These are phyloP conservation scores for Pomacea maculata DNA, from an alignment of 1,140 invertebrate genomes.

Conservation along the genomic window DNA sequence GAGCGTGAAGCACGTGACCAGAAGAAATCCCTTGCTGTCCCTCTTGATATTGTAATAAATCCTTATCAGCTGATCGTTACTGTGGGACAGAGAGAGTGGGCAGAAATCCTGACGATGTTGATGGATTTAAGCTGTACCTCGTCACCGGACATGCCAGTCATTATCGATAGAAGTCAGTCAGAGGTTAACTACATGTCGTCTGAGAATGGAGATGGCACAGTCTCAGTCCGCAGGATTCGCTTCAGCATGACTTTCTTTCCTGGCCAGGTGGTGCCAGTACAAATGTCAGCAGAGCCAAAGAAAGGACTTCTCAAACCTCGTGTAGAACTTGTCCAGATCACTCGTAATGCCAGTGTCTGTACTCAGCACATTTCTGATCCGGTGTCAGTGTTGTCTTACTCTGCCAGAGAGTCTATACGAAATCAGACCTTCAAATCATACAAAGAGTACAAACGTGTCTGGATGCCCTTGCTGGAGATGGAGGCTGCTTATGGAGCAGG, in stretches of 20 bases:
- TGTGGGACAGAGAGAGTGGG: constrained; percentile 5
- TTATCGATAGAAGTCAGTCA: not conserved
- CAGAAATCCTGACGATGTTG: constrained; percentile 5
- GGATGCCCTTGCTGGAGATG: constrained; percentile 49
- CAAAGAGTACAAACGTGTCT: constrained; percentile 40
- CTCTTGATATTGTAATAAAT: constrained; percentile 3
- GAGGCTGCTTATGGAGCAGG: constrained; percentile 46
- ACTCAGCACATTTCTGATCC: constrained; percentile 45
- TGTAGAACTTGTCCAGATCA: constrained; percentile 48
- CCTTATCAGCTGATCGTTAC: constrained; percentile 20
- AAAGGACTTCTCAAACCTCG: constrained; percentile 42
- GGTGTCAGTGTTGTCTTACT: constrained; percentile 31
- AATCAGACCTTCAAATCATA: constrained; percentile 28
- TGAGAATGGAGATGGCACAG: constrained; percentile 18
- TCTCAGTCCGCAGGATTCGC: constrained; percentile 6
- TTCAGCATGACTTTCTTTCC: constrained; percentile 23
- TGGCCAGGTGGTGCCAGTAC: constrained; percentile 40
- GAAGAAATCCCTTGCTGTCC: not conserved
- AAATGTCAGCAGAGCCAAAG: constrained; percentile 32
- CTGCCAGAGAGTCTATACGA: constrained; percentile 12
- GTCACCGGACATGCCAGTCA: not conserved
- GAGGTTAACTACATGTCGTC: constrained; percentile 12
- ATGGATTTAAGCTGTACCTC: not conserved
- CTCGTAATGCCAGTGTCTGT: constrained; percentile 45
- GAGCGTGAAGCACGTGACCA: too few relatives aligned